These are phyloP conservation scores for Serinus canaria DNA, from an alignment of 2,113 vertebrate species.

Conservation along the genomic window DNA sequence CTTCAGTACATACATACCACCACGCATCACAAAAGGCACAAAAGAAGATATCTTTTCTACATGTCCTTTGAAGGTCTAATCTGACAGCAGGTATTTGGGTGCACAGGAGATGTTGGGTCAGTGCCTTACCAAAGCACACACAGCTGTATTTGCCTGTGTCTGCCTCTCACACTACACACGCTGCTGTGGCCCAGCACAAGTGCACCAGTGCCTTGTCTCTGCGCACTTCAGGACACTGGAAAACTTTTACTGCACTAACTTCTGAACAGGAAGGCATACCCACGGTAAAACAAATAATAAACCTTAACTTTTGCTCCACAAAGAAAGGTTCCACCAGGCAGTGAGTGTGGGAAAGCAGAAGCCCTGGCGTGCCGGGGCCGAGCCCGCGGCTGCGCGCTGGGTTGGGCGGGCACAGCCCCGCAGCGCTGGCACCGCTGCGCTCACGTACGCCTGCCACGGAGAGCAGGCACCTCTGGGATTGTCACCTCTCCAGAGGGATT, in stretches of 20 bases:
- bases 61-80: not conserved
- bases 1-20: rapidly evolving
- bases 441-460: not conserved
- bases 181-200: not conserved
- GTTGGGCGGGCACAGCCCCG: not conserved
- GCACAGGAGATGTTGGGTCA: not conserved
- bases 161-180: rapidly evolving
- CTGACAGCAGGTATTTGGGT: not conserved
- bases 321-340: not conserved
- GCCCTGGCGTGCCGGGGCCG: not conserved
- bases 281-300: not conserved
- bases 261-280: not conserved
- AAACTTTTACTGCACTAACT: not conserved
- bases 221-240: not conserved
- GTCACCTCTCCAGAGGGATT: not conserved
- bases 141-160: not conserved
- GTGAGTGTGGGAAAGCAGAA: not conserved
- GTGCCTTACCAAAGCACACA: not conserved
- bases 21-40: not conserved
- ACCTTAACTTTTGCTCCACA: not conserved
- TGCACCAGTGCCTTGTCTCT: not conserved
- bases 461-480: not conserved
- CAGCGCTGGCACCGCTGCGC: not conserved
- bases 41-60: rapidly evolving
- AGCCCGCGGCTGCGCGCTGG: not conserved